These are phyloP conservation scores for Bergia puertoricense DNA, from an alignment of 92 coral and sea anemone genomes.

Conservation along the genomic window DNA sequence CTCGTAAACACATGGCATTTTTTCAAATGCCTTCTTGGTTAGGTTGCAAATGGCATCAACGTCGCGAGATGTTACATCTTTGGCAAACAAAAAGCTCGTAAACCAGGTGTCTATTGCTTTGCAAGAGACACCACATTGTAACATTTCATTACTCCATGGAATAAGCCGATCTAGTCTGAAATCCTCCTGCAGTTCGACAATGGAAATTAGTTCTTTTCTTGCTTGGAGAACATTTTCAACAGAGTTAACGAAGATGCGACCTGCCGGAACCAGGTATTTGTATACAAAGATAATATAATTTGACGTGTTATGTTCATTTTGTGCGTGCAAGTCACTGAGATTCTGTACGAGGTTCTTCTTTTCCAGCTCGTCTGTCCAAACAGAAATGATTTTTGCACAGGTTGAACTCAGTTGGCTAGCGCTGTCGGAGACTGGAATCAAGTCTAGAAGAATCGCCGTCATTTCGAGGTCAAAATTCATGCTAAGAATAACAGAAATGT, in stretches of 20 bases:
- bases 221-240: constrained; percentile 15
- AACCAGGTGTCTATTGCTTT: constrained; percentile 68
- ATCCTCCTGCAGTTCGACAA: constrained; percentile 43
- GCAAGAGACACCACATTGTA: constrained; percentile 40
- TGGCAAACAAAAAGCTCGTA: constrained; percentile 47
- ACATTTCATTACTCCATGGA: constrained; percentile 58
- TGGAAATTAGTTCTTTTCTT: constrained; percentile 20
- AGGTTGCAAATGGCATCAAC: constrained; percentile 62
- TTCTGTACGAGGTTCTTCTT: neutral
- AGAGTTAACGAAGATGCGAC: constrained; percentile 37
- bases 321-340: neutral
- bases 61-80: constrained; percentile 54
- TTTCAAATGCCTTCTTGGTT: constrained; percentile 25
- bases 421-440: constrained; percentile 3
- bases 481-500: constrained; percentile 32
- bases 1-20: constrained; percentile 42
- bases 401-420: constrained; percentile 17
- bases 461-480: constrained; percentile 7
- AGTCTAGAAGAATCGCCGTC: constrained; percentile 5
- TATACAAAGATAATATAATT: neutral
- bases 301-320: neutral
- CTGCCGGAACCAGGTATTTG: constrained; percentile 11
- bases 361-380: constrained; percentile 25
- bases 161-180: constrained; percentile 49
- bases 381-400: constrained; percentile 17